Base-by-base conservation (phyloP, 2,888 invertebrate species). In the Stomorhina lunata region DNA sequence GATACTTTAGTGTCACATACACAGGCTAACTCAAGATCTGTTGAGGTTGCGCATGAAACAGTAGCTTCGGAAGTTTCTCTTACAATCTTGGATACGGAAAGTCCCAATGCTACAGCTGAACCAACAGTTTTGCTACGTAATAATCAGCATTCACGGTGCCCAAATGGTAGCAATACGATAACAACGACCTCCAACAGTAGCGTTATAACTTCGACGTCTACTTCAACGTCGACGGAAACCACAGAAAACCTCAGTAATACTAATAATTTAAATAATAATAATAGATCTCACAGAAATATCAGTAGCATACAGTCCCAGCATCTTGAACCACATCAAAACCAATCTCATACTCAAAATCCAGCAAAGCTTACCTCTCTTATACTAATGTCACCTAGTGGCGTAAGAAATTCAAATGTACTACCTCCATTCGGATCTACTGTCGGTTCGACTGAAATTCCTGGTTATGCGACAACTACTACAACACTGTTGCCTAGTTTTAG, bases 401-500 rank as follows among this genome's bases (percentile, higher is more conserved):
- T 76, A 61, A 27, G 53, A 55, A 53, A 68, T 66, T 40, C 55
- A 48, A 73, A 50, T 68, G 55, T 17, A 29, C 34, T 93, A 93
- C 92, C 94, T 86, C 93, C 94, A 93, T 94, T 91, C 92, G 92
- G 85, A 93, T 93, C 88, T 92, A 50, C 72, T 25, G 43, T 59
- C 7, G 68, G 59, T 61, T 25, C 72, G 25, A 29, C 59, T 32
- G 72, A 80, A 32, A 72, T 73, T 48, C 37, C 50, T 25, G 66
- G 66, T 43, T 80, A 80, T 66, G 66, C 66, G 6, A 68, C 66
- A 53, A 68, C 79, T 20, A 80, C 72, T 20, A 72, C 93, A 77
- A 92, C 94, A 86, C 93, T 94, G 93, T 92, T 94, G 86, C 94
- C 94, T 84, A 94, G 94, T 92, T 94, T 94, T 90, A 94, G 94